phyloP scores from a whole-genome alignment of 2,797 vertebrate genomes.

The Trachops cirrhosus region DNA sequence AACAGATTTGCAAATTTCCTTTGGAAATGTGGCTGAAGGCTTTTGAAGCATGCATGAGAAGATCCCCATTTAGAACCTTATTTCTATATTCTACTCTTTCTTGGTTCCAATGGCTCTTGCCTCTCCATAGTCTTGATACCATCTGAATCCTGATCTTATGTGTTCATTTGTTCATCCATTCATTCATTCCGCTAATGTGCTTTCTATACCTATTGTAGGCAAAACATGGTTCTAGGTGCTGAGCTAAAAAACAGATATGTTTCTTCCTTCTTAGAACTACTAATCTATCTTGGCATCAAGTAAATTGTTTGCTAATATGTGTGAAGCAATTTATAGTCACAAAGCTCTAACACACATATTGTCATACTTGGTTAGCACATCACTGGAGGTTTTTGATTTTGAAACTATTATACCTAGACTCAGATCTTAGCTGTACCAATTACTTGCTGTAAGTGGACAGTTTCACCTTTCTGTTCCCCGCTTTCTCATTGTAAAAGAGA shows the following conservation, averaged over 20 bases:
- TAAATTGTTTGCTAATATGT: neutral
- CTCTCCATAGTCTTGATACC: neutral
- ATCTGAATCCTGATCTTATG: neutral
- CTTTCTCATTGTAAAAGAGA: neutral
- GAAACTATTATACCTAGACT: neutral
- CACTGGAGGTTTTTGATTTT: neutral
- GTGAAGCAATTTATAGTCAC: neutral
- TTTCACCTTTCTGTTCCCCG: neutral
- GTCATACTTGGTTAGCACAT: neutral
- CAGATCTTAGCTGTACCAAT: neutral
- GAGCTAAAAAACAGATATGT: neutral
- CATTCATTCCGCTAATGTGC: neutral
- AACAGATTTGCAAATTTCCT: constrained; percentile 12
- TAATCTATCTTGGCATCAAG: neutral
- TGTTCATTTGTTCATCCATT: neutral
- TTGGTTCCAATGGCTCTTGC: neutral
- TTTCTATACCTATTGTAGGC: neutral
- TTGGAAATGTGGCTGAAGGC: constrained; percentile 26
- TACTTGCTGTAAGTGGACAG: neutral
- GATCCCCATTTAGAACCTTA: neutral
- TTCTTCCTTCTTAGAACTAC: neutral
- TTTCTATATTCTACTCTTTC: neutral
- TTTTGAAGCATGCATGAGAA: neutral
- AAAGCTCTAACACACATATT: neutral
- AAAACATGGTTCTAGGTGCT: neutral